phyloP scores from a whole-genome alignment of 2,113 vertebrate genomes.

The Trochalopteron elliotii region DNA sequence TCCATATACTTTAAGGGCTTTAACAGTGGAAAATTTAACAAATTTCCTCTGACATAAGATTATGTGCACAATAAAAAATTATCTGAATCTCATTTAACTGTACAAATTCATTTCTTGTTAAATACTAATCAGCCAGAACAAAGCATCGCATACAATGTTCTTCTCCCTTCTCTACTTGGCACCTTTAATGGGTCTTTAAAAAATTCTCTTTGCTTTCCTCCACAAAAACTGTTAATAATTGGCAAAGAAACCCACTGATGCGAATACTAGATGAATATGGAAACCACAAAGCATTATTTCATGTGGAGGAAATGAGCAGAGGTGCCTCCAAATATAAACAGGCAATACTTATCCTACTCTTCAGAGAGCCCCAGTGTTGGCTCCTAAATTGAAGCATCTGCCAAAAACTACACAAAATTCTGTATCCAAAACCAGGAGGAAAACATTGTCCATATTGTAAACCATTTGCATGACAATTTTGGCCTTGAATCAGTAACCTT shows the following conservation, averaged over 20 bases:
- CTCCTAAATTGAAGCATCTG: not conserved
- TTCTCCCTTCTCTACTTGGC: not conserved
- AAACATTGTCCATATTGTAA: slow-evolving; percentile 8
- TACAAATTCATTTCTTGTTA: slow-evolving; percentile 15
- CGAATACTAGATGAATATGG: not conserved
- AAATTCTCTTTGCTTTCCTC: not conserved
- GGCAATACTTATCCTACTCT: not conserved
- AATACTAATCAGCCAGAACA: slow-evolving; percentile 18
- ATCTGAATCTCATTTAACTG: not conserved
- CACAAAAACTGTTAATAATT: not conserved
- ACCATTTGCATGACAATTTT: not conserved
- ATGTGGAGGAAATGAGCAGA: not conserved
- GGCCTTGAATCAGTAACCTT: not conserved
- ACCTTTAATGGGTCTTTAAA: not conserved
- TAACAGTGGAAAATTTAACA: not conserved
- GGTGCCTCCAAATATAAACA: not conserved
- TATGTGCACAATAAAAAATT: not conserved
- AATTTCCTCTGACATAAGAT: not conserved
- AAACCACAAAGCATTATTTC: not conserved
- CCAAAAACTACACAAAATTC: slow-evolving; percentile 27
- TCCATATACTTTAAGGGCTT: not conserved
- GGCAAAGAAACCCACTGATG: not conserved
- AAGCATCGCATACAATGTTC: not conserved
- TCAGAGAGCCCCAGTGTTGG: not conserved
- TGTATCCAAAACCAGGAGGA: not conserved